Percentiles rank a stretch among this genome's conserved stretches.
These are phyloP conservation scores for Loripinus fragilis DNA, from an alignment of 2,888 invertebrate species.

Conservation along the genomic window DNA sequence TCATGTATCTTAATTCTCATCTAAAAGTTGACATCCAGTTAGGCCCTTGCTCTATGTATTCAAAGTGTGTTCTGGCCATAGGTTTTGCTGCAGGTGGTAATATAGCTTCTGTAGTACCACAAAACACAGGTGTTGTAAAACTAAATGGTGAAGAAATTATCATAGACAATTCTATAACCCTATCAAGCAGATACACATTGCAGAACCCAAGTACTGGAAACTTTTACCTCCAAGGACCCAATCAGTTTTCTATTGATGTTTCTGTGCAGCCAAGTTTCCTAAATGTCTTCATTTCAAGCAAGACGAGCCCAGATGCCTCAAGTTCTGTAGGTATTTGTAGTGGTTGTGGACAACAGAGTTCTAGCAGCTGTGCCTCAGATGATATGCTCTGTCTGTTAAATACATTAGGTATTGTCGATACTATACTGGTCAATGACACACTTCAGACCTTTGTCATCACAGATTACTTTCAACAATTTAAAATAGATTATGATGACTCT, in stretches of 20 bases:
- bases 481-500: constrained; percentile 28
- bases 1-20: constrained; percentile 29
- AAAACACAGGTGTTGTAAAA: constrained; percentile 34
- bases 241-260: neutral
- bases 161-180: constrained; percentile 22
- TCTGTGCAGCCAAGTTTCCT: neutral
- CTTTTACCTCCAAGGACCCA: neutral
- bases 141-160: constrained; percentile 29
- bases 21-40: constrained; percentile 43
- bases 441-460: constrained; percentile 27
- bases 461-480: neutral
- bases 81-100: constrained; percentile 25
- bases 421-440: constrained; percentile 11
- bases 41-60: constrained; percentile 35
- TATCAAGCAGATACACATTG: constrained; percentile 28
- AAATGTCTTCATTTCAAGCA: neutral
- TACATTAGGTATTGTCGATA: constrained; percentile 29
- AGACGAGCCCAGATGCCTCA: neutral
- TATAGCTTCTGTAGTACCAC: constrained; percentile 36
- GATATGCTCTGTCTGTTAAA: constrained; percentile 21
- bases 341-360: constrained; percentile 13
- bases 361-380: constrained; percentile 3
- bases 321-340: constrained; percentile 37
- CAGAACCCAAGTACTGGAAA: constrained; percentile 7
- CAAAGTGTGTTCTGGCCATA: constrained; percentile 35